Evolutionary conservation across 2,113 vertebrate genomes (phyloP), one percentile per base, ranked within the genome.

Genomic region (Austrofundulus limnaeus): DNA sequence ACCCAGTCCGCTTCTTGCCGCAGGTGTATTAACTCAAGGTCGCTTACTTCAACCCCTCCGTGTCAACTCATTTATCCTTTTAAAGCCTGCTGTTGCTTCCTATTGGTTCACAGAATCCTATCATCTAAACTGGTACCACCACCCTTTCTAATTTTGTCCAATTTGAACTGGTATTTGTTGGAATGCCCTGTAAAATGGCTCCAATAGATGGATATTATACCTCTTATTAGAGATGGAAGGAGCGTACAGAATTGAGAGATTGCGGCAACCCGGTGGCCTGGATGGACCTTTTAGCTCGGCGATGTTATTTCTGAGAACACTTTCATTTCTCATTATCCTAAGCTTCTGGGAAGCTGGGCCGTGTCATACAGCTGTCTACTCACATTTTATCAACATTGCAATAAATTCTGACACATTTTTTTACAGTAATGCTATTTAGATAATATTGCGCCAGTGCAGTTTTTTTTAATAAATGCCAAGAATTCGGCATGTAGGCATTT

Each of bases 1-100:
- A 25, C 58, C 55, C 61, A 58, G 24, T 51, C 11, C 2, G 52
- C 20, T 51, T 0, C 1, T 37, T 20, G 63, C 66, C 48, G 39
- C 70, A 79, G 78, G 74, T 78, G 76, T 45, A 81, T 87, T 69
- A 86, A 70, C 74, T 87, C 83, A 90, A 88, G 85, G 86, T 90
- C 83, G 73, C 67, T 69, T 53, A 61, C 69, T 65, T 57, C 53
- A 51, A 55, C 50, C 70, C 47, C 58, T 62, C 70, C 28, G 46
- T 78, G 85, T 82, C 73, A 54, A 79, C 81, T 79, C 59, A 25
- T 85, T 87, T 83, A 87, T 86, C 82, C 80, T 72, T 80, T 88
- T 84, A 81, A 82, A 77, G 74, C 56, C 55, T 25, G 69, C 62
- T 70, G 79, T 82, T 78, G 73, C 86, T 75, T 66, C 46, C 64